Conservation (phyloP, 2,888 invertebrate genomes). For the Beris morrisii region DNA sequence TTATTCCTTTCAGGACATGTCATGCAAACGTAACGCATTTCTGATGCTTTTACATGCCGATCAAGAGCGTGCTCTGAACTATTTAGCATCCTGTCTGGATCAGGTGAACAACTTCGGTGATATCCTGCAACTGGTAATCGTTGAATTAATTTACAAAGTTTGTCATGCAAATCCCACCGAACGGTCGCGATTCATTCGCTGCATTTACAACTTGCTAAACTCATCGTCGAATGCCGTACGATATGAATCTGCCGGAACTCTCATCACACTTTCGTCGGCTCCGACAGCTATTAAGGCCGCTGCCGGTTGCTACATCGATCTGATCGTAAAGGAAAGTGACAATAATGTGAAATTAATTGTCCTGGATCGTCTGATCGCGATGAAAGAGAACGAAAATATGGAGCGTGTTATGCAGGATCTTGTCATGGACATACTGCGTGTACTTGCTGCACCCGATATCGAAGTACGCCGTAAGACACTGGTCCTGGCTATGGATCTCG, state of each 20-base stretch:
- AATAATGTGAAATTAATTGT: conserved; percentile 99
- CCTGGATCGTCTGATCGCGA: conserved; percentile 85
- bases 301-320: conserved; percentile 96
- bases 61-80: conserved; percentile 89
- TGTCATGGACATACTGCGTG: conserved; percentile 97
- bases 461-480: conserved; percentile 90
- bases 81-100: conserved; percentile 90
- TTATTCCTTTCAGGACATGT: too few relatives aligned
- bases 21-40: conserved; percentile 98
- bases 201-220: conserved; percentile 96
- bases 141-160: conserved; percentile 98
- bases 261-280: conserved; percentile 95
- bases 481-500: conserved; percentile 84
- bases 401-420: conserved; percentile 85
- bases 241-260: conserved; percentile 97
- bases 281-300: conserved; percentile 98
- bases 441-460: conserved; percentile 88
- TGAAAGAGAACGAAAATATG: conserved; percentile 80
- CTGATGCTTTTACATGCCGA: conserved; percentile 98
- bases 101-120: conserved; percentile 95
- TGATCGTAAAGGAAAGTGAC: conserved; percentile 99
- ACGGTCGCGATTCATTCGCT: conserved; percentile 94
- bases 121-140: conserved; percentile 96
- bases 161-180: conserved; percentile 96
- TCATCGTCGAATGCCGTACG: conserved; percentile 95